Evolutionary conservation across 92 coral and sea anemone genomes (phyloP).

Genomic region (Palythoa heliodiscus): DNA sequence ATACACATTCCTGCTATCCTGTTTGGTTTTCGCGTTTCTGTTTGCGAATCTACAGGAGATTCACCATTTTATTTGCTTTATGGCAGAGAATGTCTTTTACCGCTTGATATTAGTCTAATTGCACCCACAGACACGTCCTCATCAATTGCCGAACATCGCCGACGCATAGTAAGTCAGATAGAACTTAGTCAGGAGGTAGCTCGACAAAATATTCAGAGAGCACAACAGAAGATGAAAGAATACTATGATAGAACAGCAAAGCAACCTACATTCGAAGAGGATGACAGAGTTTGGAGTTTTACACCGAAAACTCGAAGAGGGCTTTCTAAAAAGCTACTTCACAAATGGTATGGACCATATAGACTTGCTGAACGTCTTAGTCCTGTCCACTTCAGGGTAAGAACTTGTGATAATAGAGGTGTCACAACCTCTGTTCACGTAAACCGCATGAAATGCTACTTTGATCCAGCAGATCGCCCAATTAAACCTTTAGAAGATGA

Average conservation of each 20-base stretch:
- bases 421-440: conserved; percentile 15
- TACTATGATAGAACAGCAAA: conserved; percentile 49
- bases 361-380: conserved; percentile 34
- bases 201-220: conserved; percentile 45
- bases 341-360: conserved; percentile 59
- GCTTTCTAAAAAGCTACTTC: conserved; percentile 54
- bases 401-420: conserved; percentile 40
- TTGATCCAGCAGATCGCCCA: conserved; percentile 33
- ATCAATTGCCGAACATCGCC: conserved; percentile 43
- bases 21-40: conserved; percentile 57
- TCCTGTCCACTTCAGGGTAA: conserved; percentile 39
- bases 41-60: conserved; percentile 53
- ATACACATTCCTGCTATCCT: conserved; percentile 48
- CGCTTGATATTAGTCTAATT: too few relatives aligned
- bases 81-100: conserved; percentile 60
- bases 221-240: conserved; percentile 57
- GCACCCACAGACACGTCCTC: conserved; percentile 49
- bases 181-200: conserved; percentile 44
- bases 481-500: conserved; percentile 22
- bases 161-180: conserved; percentile 40
- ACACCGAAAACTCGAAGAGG: conserved; percentile 51
- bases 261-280: conserved; percentile 43
- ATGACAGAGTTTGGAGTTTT: conserved; percentile 49
- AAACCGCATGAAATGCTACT: conserved; percentile 20
- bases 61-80: conserved; percentile 57